Conservation (phyloP, 1,140 invertebrate species). For the Drosophila saltans region DNA sequence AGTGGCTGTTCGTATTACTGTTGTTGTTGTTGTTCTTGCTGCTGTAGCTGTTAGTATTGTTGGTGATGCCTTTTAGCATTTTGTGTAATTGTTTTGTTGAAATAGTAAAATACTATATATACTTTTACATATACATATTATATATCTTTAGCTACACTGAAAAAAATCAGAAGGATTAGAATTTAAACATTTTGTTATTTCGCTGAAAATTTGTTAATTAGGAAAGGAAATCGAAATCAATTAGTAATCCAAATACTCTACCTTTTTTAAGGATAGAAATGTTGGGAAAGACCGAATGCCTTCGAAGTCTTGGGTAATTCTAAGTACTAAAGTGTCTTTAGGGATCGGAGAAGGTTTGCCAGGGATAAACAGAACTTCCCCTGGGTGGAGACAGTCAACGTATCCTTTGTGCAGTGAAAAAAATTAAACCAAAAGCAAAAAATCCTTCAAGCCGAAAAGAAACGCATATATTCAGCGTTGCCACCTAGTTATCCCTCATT, state of each 20-base stretch:
- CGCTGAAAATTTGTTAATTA: too few relatives aligned
- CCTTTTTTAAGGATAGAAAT: too few relatives aligned
- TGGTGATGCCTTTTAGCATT: constrained; percentile 68
- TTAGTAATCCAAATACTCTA: too few relatives aligned
- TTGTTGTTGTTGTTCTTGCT: constrained; percentile 46
- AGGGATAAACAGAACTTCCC: not conserved
- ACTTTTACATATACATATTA: constrained; percentile 13
- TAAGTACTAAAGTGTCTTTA: too few relatives aligned
- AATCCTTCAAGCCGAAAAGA: too few relatives aligned
- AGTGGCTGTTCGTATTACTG: constrained; percentile 6
- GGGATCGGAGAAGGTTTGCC: not conserved
- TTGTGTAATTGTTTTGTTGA: constrained; percentile 78
- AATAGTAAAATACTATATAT: constrained; percentile 54
- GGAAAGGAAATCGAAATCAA: too few relatives aligned
- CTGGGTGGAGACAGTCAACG: not conserved
- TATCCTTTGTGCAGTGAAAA: not conserved
- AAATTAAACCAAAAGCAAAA: too few relatives aligned
- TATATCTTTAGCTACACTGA: constrained; percentile 18
- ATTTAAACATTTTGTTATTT: not conserved
- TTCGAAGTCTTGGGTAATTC: too few relatives aligned
- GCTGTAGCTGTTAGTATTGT: constrained; percentile 33
- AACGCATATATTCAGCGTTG: too few relatives aligned
- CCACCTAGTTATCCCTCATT: too few relatives aligned
- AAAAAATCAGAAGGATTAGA: not conserved
- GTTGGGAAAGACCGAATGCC: too few relatives aligned